These are phyloP conservation scores for Pituophis catenifer DNA, from an alignment of 2,113 vertebrate genomes.

Conservation along the genomic window DNA sequence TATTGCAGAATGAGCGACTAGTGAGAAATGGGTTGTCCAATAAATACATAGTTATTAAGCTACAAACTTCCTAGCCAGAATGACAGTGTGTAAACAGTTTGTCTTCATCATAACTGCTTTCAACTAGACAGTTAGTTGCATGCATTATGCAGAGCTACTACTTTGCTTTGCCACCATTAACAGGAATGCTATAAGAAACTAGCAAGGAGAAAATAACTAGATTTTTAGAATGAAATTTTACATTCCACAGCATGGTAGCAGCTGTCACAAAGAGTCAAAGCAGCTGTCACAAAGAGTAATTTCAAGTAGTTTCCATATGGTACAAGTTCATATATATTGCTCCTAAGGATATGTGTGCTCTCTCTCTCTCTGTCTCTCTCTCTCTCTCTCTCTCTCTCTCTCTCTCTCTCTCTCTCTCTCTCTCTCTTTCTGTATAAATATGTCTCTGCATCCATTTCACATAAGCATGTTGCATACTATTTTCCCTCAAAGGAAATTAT, in stretches of 20 bases:
- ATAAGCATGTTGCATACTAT: neutral
- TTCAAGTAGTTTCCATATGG: neutral
- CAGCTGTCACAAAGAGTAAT: neutral
- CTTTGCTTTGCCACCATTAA: neutral
- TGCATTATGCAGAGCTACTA: neutral
- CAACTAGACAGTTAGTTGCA: neutral
- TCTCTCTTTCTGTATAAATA: neutral
- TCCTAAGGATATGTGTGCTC: neutral
- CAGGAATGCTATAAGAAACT: neutral
- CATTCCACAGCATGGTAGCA: neutral
- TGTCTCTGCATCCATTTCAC: slow-evolving; percentile 7
- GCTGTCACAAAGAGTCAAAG: neutral
- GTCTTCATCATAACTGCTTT: neutral
- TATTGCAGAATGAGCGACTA: neutral
- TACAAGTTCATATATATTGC: neutral
- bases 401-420: too few species aligned
- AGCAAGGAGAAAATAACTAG: neutral
- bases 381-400: too few species aligned
- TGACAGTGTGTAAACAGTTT: neutral
- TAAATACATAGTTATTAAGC: neutral
- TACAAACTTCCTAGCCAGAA: neutral
- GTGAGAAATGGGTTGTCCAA: neutral
- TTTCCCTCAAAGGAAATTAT: slow-evolving; percentile 4
- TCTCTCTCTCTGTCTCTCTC: too few species aligned
- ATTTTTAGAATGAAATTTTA: neutral